Base-by-base conservation (phyloP, 1,140 invertebrate species). In the Drosophila eugracilis region DNA sequence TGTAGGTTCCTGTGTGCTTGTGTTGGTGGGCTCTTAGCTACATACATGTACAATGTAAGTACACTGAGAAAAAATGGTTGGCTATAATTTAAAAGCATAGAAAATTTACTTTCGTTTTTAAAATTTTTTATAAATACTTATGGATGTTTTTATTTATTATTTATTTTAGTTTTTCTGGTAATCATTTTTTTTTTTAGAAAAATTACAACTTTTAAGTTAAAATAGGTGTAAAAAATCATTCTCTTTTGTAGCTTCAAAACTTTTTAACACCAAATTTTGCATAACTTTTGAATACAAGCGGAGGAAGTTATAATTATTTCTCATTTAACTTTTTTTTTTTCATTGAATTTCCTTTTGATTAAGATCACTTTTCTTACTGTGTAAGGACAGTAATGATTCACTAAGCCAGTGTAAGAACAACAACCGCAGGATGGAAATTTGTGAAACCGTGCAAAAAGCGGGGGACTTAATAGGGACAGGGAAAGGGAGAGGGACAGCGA, bases 341-440 rank as follows among this genome's bases (percentile, higher is more conserved):
- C n/a, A n/a, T n/a, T n/a, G n/a, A n/a, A n/a, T n/a, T n/a, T n/a
- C n/a, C n/a, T n/a, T n/a, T n/a, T n/a, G n/a, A n/a, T n/a, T n/a
- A n/a, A n/a, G n/a, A n/a, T n/a, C n/a, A 6, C 1, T 7, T 37
- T 59, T 36, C 26, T 30, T 10, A 2, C 60, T 17, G 60, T 65
- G 71, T 62, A 53, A 32, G 41, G 69, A 77, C 69, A 81, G 77
- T 74, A 88, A 88, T 81, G 83, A 75, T 86, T 75, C 60, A 52
- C 59, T 78, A 85, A 85, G 81, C 83, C 77, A 70, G 54, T 50
- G 55, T 17, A 67, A 67, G 50, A 69, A 67, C 47, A 67, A 67
- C 37, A 67, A 74, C 49, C 41, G 47, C 70, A 63, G 37, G 78
- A 63, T 84, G 80, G 75, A 84, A 84, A 74, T 74, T 74, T 74